Conservation (phyloP, 2,888 invertebrate genomes). For the Apamea monoglypha region DNA sequence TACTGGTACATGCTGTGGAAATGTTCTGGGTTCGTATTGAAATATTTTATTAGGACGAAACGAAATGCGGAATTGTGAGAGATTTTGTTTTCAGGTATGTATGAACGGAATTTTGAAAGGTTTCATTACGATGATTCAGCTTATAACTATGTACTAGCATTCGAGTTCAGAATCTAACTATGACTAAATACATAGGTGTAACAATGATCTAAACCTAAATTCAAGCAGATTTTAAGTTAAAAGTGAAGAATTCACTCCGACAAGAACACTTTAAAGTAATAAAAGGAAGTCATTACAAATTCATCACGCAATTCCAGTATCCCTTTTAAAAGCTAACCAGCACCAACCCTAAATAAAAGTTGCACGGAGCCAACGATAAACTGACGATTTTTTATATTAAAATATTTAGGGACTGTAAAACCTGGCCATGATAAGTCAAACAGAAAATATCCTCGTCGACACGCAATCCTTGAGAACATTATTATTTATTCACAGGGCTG, state of each 20-base stretch:
- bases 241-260: not conserved
- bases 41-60: conserved; percentile 19
- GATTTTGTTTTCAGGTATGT: not conserved
- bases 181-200: not conserved
- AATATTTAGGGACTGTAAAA: conserved; percentile 71
- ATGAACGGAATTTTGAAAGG: not conserved
- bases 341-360: conserved; percentile 46
- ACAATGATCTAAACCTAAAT: not conserved
- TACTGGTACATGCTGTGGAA: conserved; percentile 16
- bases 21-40: conserved; percentile 24
- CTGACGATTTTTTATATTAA: conserved; percentile 60
- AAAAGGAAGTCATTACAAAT: conserved; percentile 43
- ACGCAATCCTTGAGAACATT: conserved; percentile 80
- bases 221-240: not conserved
- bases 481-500: conserved; percentile 83
- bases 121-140: conserved; percentile 1
- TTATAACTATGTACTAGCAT: conserved; percentile 3
- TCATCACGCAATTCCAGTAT: conserved; percentile 54
- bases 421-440: conserved; percentile 70
- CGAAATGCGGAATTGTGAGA: conserved; percentile 2
- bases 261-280: conserved; percentile 5
- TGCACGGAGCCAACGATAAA: conserved; percentile 54
- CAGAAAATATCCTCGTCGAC: conserved; percentile 71
- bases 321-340: conserved; percentile 28
- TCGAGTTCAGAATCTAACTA: not conserved